Base-by-base conservation (phyloP, 2,797 vertebrate species). In the Spinibarbus caldwelli region DNA sequence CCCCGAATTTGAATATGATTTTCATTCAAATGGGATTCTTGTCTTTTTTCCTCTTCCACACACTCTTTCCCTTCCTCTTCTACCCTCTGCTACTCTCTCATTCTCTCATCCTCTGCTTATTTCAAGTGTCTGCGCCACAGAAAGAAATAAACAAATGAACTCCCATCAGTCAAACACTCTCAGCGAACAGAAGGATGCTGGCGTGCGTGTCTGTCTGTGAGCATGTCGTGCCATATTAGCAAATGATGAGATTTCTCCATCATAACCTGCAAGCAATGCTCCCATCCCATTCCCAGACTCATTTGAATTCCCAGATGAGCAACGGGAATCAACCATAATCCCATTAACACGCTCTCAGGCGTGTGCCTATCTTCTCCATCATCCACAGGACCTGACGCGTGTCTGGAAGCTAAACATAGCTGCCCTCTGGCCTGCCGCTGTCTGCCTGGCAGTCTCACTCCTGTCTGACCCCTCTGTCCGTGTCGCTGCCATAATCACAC, bases 361-460 rank as follows among this genome's bases (percentile, higher is more conserved):
- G 12, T 47, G 36, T 71, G 31, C 38, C 19, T 47, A 64, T 84
- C 81, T 72, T 47, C 26, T 38, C 52, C 9, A 31, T 76, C 83
- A 84, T 72, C 80, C 57, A 54, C n/a, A 73, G 67, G 57, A 38
- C 79, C 23, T 21, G 9, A 29, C 5, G 49, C 15, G 12, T 62
- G 45, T 77, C 78, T 59, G 57, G 29, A 83, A 54, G 54, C 82
- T 88, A 86, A 81, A 87, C 82, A 76, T 85, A 87, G 84, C 34
- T 62, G 73, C 6, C 57, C 84, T 67, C 17, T 0, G 21, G 43
- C 45, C 77, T 47, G 19, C 36, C 19, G 62, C 57, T 72, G 67
- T 87, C 83, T 87, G 72, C 54, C 38, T 62, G 54, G 41, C 77
- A 31, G 49, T 71, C 79, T 62, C 36, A 71, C n/a, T 70, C 6